Conservation (phyloP, 2,113 vertebrate species). For the Epinephelus fuscoguttatus region DNA sequence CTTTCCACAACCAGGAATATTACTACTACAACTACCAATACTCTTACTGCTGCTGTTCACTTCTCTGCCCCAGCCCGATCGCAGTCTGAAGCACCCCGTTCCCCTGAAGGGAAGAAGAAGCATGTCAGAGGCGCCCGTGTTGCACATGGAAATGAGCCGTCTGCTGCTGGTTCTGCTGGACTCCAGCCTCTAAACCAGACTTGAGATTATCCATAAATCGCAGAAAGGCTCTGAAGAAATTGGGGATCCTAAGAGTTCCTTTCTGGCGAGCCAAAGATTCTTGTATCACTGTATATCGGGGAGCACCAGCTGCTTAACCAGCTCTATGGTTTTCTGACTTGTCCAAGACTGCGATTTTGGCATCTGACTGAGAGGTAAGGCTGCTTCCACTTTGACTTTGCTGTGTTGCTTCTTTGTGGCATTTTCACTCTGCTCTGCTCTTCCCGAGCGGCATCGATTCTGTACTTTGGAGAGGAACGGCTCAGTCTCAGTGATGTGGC, state of each 20-base stretch:
- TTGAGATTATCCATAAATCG: conserved; percentile 47
- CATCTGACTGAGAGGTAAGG: conserved; percentile 74
- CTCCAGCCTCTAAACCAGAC: conserved; percentile 64
- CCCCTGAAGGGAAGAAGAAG: conserved; percentile 57
- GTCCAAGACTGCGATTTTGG: conserved; percentile 43
- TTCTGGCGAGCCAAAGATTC: conserved; percentile 32
- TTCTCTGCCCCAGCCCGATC: conserved; percentile 45
- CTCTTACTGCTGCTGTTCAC: conserved; percentile 25
- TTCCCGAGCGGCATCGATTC: conserved; percentile 16
- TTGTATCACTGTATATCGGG: conserved; percentile 20
- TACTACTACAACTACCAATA: conserved; percentile 27
- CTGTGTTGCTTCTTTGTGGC: conserved; percentile 12
- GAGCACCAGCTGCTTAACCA: conserved; percentile 41
- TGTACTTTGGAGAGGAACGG: conserved; percentile 41
- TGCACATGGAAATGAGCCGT: conserved; percentile 62
- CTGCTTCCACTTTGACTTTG: conserved; percentile 38
- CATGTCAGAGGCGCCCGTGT: conserved; percentile 64
- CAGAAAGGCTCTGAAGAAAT: conserved; percentile 25
- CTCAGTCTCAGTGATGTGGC: conserved; percentile 42
- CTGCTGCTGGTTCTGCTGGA: conserved; percentile 56
- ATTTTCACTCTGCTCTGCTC: conserved; percentile 3
- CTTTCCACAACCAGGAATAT: conserved; percentile 62
- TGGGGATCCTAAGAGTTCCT: conserved; percentile 47
- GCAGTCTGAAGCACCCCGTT: conserved; percentile 43
- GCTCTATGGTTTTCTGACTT: conserved; percentile 67